A percentile compares a stretch with the other conserved stretches of the same genome.
phyloP scores from a whole-genome alignment of 2,797 vertebrate species.

The Acomys russatus region DNA sequence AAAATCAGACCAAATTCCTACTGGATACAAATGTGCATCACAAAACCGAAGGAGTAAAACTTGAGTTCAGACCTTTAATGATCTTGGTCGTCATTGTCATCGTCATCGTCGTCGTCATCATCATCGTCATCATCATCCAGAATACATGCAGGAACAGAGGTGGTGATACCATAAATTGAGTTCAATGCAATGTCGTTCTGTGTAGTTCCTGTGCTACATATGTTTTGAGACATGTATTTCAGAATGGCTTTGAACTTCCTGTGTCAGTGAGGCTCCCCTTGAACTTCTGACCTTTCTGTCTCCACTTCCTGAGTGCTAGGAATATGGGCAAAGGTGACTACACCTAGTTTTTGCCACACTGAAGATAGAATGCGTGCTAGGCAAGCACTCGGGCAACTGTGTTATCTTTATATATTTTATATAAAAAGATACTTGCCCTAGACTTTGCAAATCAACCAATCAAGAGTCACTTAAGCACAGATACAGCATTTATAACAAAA shows the following conservation, averaged over 20 bases:
- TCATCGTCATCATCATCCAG: not conserved
- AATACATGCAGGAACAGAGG: not conserved
- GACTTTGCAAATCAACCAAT: not conserved
- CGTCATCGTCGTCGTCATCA: not conserved
- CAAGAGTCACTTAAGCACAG: not conserved
- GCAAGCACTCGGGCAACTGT: not conserved
- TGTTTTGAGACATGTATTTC: not conserved
- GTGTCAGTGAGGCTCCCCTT: not conserved
- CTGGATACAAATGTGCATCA: not conserved
- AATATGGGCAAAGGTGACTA: not conserved
- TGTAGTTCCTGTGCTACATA: not conserved
- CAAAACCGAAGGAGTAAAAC: not conserved
- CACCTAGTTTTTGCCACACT: not conserved
- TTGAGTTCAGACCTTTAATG: conserved; percentile 7
- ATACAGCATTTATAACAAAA: not conserved
- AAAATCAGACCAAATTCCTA: not conserved
- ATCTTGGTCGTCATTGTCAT: not conserved
- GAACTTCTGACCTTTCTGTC: not conserved
- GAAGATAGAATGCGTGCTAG: not conserved
- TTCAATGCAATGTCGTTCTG: not conserved
- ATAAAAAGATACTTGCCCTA: not conserved
- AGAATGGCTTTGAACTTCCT: not conserved
- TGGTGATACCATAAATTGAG: not conserved
- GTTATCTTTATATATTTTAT: not conserved
- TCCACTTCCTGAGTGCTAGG: not conserved